These are phyloP conservation scores for Ochlodes sylvanus DNA, from an alignment of 2,888 invertebrate genomes.

Conservation along the genomic window DNA sequence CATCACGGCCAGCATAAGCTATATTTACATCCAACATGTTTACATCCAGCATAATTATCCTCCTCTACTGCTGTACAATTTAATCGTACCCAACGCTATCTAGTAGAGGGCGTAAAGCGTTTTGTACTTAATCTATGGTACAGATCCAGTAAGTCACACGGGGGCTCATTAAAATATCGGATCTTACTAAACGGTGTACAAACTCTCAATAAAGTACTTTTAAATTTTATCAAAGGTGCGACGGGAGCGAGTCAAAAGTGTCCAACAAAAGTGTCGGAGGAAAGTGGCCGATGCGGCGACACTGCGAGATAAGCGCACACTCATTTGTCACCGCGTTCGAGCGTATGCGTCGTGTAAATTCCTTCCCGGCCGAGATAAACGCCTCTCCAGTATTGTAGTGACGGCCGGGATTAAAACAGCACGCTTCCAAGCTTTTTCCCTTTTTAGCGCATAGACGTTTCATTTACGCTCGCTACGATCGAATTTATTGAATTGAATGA, in stretches of 20 bases:
- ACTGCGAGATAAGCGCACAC: conserved; percentile 65
- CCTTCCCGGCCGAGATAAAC: conserved; percentile 72
- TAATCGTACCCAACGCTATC: conserved; percentile 25
- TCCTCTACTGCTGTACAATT: conserved; percentile 3
- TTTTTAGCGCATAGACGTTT: conserved; percentile 37
- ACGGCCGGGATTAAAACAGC: conserved; percentile 44
- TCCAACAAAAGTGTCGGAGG: conserved; percentile 46
- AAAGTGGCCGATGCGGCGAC: conserved; percentile 53
- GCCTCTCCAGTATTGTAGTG: conserved; percentile 62
- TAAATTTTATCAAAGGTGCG: conserved; percentile 50
- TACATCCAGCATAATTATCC: conserved; percentile 11
- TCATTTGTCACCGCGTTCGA: conserved; percentile 80
- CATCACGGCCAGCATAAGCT: not conserved
- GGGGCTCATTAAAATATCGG: conserved; percentile 62
- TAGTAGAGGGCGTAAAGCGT: conserved; percentile 24
- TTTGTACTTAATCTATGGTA: conserved; percentile 31
- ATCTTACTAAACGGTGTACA: conserved; percentile 50
- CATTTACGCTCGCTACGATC: conserved; percentile 33
- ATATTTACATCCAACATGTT: conserved; percentile 6
- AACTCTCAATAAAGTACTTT: conserved; percentile 48
- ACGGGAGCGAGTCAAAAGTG: conserved; percentile 43
- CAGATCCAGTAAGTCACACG: conserved; percentile 48
- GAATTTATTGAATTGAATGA: conserved; percentile 30
- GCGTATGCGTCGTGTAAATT: conserved; percentile 77
- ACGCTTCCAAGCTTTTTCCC: conserved; percentile 38